Percentiles rank a stretch among this genome's conserved stretches.
These are phyloP conservation scores for Gadus chalcogrammus DNA, from an alignment of 2,113 vertebrate species.

Conservation along the genomic window DNA sequence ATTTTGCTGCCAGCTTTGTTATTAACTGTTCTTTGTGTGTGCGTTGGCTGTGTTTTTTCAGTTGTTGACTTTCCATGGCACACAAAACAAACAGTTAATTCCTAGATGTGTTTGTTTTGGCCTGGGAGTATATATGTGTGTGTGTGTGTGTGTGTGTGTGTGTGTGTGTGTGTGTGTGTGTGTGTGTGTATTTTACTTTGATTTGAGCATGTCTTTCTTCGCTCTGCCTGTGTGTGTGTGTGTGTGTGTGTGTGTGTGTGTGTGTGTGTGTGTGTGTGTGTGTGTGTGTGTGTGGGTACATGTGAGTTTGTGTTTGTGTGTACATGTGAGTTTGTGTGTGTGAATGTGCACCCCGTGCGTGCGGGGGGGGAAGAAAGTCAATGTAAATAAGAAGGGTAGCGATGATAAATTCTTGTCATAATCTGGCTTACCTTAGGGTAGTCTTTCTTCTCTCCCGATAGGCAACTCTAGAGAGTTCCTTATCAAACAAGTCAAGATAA, in stretches of 20 bases:
- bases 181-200: neutral
- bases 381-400: constrained; percentile 48
- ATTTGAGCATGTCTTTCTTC: neutral
- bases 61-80: neutral
- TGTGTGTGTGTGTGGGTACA: neutral
- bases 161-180: neutral
- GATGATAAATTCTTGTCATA: constrained; percentile 54
- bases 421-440: constrained; percentile 52
- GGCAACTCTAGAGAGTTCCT: constrained; percentile 52
- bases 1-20: neutral
- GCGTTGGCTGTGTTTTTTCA: neutral
- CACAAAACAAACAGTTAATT: too few relatives aligned
- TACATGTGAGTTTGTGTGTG: neutral
- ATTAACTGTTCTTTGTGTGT: neutral
- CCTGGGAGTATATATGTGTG: too few relatives aligned
- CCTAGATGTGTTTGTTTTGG: too few relatives aligned
- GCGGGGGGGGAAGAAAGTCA: constrained; percentile 37
- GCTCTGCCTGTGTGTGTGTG: neutral
- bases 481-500: constrained; percentile 59
- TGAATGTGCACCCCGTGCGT: neutral
- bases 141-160: neutral
- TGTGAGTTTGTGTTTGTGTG: neutral
- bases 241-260: neutral
- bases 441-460: constrained; percentile 49
- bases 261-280: constrained; percentile 10